phyloP scores from a whole-genome alignment of 2,797 vertebrate species.

The Eulemur coronatus region DNA sequence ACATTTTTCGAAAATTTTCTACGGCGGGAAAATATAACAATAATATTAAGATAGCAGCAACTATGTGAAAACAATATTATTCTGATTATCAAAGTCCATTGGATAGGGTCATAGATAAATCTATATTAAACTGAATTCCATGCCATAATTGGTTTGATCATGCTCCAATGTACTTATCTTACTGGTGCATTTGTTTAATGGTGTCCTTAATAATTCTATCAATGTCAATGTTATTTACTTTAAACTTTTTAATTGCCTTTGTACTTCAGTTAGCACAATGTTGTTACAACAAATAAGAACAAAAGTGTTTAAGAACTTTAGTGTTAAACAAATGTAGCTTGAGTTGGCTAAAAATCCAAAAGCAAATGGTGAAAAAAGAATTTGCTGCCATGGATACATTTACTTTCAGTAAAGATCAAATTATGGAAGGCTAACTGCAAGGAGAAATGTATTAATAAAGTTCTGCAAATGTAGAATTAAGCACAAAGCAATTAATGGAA shows the following conservation, averaged over 20 bases:
- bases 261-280: background rate
- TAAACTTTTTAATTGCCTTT: conserved; percentile 35
- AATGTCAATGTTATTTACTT: conserved; percentile 24
- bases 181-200: background rate
- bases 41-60: background rate
- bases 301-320: conserved; percentile 12
- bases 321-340: conserved; percentile 1
- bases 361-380: conserved; percentile 41
- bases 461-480: conserved; percentile 43
- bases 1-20: conserved; percentile 5
- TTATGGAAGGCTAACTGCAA: conserved; percentile 47
- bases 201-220: conserved; percentile 47
- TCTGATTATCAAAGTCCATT: background rate
- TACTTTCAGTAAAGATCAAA: conserved; percentile 47
- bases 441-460: conserved; percentile 50
- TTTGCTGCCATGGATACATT: background rate
- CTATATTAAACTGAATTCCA: conserved; percentile 4
- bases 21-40: background rate
- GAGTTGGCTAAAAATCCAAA: conserved; percentile 53
- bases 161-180: background rate
- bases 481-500: conserved; percentile 69
- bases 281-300: conserved; percentile 28
- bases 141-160: background rate
- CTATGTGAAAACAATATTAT: background rate
- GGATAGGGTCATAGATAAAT: background rate